A percentile compares a stretch with the other conserved stretches of the same genome.
Conservation (phyloP, 1,140 invertebrate genomes). For the Amphibalanus amphitrite region DNA sequence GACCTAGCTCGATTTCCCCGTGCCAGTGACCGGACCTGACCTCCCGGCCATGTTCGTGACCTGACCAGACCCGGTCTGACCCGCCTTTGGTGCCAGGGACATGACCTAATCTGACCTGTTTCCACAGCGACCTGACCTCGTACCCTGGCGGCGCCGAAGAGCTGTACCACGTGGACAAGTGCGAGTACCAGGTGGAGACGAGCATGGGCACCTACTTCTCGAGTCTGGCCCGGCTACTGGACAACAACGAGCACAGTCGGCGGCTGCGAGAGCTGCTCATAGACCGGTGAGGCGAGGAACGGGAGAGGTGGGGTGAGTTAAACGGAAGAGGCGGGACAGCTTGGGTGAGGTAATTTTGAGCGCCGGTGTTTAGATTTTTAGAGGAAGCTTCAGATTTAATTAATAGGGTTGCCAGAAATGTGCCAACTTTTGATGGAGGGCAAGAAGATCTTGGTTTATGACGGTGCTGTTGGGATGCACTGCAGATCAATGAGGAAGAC, state of each 20-base stretch:
- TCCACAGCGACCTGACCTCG: slow-evolving; percentile 10
- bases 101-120: neutral
- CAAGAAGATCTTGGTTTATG: too few relatives aligned
- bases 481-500: too few relatives aligned
- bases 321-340: too few relatives aligned
- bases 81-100: neutral
- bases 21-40: neutral
- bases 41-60: neutral
- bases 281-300: slow-evolving; percentile 24
- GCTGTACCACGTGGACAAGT: slow-evolving; percentile 13
- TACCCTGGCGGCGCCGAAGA: slow-evolving; percentile 9
- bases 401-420: too few relatives aligned
- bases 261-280: slow-evolving; percentile 32
- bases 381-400: too few relatives aligned
- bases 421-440: too few relatives aligned
- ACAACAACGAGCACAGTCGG: slow-evolving; percentile 21
- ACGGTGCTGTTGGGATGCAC: too few relatives aligned
- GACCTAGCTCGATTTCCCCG: neutral
- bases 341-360: too few relatives aligned
- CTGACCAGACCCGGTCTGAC: slow-evolving; percentile 2
- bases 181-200: slow-evolving; percentile 19
- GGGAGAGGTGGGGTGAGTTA: too few relatives aligned
- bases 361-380: too few relatives aligned
- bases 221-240: slow-evolving; percentile 31
- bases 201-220: slow-evolving; percentile 24